These are phyloP conservation scores for Mesocentrotus franciscanus DNA, from an alignment of 53 echinoderm and acorn worm genomes.

Conservation along the genomic window DNA sequence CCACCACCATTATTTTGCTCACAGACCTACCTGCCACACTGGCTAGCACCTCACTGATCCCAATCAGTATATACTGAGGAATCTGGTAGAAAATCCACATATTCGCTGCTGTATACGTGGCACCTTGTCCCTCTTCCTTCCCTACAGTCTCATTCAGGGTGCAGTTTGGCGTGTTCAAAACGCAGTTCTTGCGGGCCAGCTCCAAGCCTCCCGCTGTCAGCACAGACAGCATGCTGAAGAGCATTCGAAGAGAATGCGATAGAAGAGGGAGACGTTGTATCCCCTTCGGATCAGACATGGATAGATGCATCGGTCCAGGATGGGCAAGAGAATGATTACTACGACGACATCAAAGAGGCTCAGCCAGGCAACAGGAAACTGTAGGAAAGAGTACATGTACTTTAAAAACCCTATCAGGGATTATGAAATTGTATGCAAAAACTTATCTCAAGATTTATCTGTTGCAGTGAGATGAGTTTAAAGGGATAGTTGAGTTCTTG, in stretches of 20 bases:
- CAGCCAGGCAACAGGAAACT: conserved; percentile 92
- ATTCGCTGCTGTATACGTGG: conserved; percentile 74
- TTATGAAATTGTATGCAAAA: too few species aligned
- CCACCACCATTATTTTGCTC: too few species aligned
- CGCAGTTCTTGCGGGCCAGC: conserved; percentile 57
- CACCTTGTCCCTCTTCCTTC: background rate
- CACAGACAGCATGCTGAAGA: conserved; percentile 85
- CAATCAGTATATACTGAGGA: conserved; percentile 93
- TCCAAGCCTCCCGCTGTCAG: conserved; percentile 83
- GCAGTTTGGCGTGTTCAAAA: background rate
- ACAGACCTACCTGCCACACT: conserved; percentile 92
- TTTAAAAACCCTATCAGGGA: too few species aligned
- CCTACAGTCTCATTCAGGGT: conserved; percentile 65
- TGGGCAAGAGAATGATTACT: conserved; percentile 84
- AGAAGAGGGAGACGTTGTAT: conserved; percentile 79
- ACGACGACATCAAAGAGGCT: conserved; percentile 81
- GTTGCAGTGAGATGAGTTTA: too few species aligned
- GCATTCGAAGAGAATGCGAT: conserved; percentile 86
- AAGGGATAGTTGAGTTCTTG: too few species aligned
- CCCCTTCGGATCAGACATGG: conserved; percentile 81
- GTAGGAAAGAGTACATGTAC: background rate
- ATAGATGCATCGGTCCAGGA: conserved; percentile 89
- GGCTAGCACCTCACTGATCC: conserved; percentile 95
- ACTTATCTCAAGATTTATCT: too few species aligned
- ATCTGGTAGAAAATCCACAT: conserved; percentile 91